phyloP scores from a whole-genome alignment of 2,797 vertebrate species.

The Dallia pectoralis region DNA sequence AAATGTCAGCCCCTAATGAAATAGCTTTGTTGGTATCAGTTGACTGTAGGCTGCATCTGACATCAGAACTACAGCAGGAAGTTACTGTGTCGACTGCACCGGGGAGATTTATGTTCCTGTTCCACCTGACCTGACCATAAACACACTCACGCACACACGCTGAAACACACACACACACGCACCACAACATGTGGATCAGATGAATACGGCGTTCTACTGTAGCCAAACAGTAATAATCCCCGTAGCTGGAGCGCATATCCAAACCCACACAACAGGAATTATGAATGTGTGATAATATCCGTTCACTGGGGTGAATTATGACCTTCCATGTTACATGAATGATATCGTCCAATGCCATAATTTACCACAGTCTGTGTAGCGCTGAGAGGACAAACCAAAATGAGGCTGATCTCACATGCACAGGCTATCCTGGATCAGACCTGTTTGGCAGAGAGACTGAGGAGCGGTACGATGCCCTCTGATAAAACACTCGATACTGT shows the following conservation, averaged over 20 bases:
- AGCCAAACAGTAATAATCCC: background rate
- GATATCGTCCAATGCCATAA: conserved; percentile 3
- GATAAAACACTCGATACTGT: background rate
- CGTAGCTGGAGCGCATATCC: background rate
- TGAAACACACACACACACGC: background rate
- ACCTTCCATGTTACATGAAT: conserved; percentile 1
- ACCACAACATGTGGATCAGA: background rate
- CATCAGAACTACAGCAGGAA: conserved; percentile 30
- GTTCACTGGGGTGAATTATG: conserved; percentile 1
- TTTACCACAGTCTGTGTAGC: background rate
- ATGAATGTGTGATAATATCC: conserved; percentile 1
- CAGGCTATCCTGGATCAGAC: conserved; percentile 9
- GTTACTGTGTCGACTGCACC: conserved; percentile 17
- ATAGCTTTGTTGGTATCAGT: conserved; percentile 17
- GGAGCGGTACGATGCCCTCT: background rate
- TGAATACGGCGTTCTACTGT: background rate
- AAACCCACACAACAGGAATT: background rate
- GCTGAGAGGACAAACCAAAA: background rate
- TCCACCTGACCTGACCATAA: background rate
- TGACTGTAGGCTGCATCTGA: conserved; percentile 16
- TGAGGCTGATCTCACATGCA: conserved; percentile 2
- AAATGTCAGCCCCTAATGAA: conserved; percentile 37
- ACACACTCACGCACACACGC: background rate
- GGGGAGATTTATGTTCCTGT: conserved; percentile 4
- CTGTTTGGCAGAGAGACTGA: background rate